Base-by-base conservation (phyloP, 2,113 vertebrate genomes). In the Clarias batrachus region DNA sequence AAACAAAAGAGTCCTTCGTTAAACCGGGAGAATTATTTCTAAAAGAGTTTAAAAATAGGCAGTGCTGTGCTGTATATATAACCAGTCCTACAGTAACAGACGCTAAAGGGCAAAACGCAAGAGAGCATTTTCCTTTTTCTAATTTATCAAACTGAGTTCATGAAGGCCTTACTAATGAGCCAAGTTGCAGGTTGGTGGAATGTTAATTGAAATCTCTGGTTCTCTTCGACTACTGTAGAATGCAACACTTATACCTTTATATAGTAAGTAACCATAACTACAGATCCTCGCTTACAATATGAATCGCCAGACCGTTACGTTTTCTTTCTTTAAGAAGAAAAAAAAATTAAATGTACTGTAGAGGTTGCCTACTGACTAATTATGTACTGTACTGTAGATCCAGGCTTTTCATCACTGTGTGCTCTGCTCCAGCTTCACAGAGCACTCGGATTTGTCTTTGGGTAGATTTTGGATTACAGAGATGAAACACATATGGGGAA, bases 381-480 rank as follows among this genome's bases (percentile, higher is more conserved):
- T 86, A 48, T 7, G 48, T 48, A 48, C 48, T 48, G 33, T 37
- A 37, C 33, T 3, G 48, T 48, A 82, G 79, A 74, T 27, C 56
- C 25, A 60, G 65, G 0, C 70, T 74, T 59, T 82, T 63, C 19
- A 65, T 74, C n/a, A 56, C 33, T 54, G 66, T 27, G 78, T 70
- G 33, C 54, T 60, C 63, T 70, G 65, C 14, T 71, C 33, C 54
- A 23, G 33, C 85, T 23, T 60, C 2, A 3, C 60, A 56, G 21
- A 79, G 76, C 48, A 4, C 76, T 79, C 60, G 16, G 73, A 16
- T 79, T 87, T 66, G 63, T 74, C 68, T 68, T 77, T 76, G 52
- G 65, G 62, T 80, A 83, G 77, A 85, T 74, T 83, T 94, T 92
- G 1, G 85, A 48, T 82, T 71, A 63, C 68, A 33, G 54, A 87